Evolutionary conservation across 2,113 vertebrate species (phyloP).

Genomic region (Hirundichthys speculiger): DNA sequence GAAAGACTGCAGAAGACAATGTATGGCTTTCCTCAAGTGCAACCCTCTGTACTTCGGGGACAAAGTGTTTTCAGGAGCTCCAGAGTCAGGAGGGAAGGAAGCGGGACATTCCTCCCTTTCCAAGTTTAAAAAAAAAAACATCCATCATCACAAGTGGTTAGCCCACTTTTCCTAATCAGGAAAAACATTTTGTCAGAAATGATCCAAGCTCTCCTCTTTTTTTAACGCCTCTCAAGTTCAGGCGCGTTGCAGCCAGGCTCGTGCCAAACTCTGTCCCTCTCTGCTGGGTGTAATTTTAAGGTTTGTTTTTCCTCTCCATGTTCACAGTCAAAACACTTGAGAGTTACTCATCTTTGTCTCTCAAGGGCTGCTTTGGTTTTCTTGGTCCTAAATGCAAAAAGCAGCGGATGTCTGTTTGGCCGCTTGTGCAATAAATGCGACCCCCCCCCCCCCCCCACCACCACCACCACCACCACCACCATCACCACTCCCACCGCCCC

Average conservation of each 20-base stretch:
- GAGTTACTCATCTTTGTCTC: not conserved
- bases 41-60: constrained; percentile 4
- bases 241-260: constrained; percentile 16
- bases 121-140: constrained; percentile 24
- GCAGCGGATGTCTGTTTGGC: not conserved
- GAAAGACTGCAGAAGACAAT: constrained; percentile 26
- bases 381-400: too few relatives aligned
- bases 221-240: not conserved
- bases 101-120: constrained; percentile 27
- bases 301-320: not conserved
- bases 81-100: too few relatives aligned
- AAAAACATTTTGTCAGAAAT: not conserved
- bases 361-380: not conserved
- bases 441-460: not conserved
- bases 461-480: too few relatives aligned
- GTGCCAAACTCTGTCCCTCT: not conserved
- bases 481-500: not conserved
- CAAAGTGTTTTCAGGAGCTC: constrained; percentile 36
- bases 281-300: not conserved
- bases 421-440: not conserved
- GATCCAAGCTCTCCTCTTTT: too few relatives aligned
- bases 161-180: not conserved
- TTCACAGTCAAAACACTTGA: not conserved
- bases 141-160: not conserved
- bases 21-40: constrained; percentile 30